Conservation (phyloP, 2,113 vertebrate species). For the Tretioscincus oriximinensis region DNA sequence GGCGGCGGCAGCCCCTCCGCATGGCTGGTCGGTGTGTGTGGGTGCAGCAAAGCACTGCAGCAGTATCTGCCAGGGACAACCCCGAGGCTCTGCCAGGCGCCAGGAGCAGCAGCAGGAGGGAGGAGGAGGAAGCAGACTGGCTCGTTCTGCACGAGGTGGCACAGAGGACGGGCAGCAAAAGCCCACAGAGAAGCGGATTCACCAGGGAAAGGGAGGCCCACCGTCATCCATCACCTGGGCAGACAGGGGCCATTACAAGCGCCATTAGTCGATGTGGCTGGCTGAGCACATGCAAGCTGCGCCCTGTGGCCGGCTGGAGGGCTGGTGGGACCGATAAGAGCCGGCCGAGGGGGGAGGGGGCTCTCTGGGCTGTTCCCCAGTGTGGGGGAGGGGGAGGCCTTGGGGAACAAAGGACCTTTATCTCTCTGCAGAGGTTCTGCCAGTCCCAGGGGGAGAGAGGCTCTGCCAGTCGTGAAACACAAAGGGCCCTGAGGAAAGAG, state of each 20-base stretch:
- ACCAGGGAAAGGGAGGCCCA: not conserved
- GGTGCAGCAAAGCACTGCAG: too few relatives aligned
- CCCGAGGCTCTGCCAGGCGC: not conserved
- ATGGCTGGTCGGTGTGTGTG: too few relatives aligned
- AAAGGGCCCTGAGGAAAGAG: not conserved
- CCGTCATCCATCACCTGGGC: conserved; percentile 37
- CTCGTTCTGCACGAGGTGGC: not conserved
- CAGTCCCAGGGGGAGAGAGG: too few relatives aligned
- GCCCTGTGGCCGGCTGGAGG: not conserved
- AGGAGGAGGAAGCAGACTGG: too few relatives aligned
- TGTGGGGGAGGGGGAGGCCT: not conserved
- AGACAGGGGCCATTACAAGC: conserved; percentile 28
- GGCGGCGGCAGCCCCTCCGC: too few relatives aligned
- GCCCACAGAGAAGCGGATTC: accelerated
- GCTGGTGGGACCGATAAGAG: too few relatives aligned
- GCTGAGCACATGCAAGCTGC: not conserved
- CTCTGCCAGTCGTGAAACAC: too few relatives aligned
- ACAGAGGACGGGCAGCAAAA: not conserved
- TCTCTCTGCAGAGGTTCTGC: too few relatives aligned
- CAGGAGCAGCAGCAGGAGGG: not conserved
- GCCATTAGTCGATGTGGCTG: not conserved
- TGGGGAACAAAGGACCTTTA: not conserved
- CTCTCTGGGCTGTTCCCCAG: too few relatives aligned
- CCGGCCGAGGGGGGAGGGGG: too few relatives aligned
- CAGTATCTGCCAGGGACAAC: not conserved